phyloP scores from a whole-genome alignment of 92 coral and sea anemone genomes.

The Umimayanthus chanpuru region DNA sequence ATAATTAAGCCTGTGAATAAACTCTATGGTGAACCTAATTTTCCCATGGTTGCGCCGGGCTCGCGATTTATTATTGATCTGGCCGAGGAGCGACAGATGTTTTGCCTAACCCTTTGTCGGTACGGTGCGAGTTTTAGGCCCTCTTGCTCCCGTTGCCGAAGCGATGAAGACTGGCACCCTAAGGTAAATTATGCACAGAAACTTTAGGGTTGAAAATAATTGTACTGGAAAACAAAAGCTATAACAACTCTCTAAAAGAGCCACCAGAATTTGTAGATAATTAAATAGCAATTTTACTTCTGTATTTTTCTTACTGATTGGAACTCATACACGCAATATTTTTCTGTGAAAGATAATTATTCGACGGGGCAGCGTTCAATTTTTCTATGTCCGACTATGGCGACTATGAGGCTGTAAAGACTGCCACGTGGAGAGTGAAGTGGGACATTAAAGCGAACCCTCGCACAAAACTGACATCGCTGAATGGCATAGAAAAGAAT shows the following conservation, averaged over 20 bases:
- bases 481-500: background rate
- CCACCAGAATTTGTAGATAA: background rate
- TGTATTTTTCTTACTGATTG: background rate
- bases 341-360: too few relatives aligned
- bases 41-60: background rate
- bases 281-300: background rate
- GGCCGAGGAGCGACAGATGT: conserved; percentile 26
- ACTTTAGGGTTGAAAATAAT: background rate
- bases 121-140: background rate
- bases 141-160: conserved; percentile 24
- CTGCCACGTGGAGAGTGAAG: too few relatives aligned
- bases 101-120: background rate
- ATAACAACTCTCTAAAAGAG: background rate
- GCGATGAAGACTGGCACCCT: conserved; percentile 15
- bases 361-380: too few relatives aligned
- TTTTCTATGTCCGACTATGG: too few relatives aligned
- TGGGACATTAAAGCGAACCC: too few relatives aligned
- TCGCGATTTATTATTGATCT: background rate
- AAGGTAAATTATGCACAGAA: background rate
- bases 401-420: too few relatives aligned
- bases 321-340: background rate
- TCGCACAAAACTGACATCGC: background rate
- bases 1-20: background rate
- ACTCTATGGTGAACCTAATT: background rate
- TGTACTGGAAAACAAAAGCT: background rate